A percentile compares a stretch with the other conserved stretches of the same genome.
Evolutionary conservation across 2,888 invertebrate genomes (phyloP).

Genomic region (Thereva unica): DNA sequence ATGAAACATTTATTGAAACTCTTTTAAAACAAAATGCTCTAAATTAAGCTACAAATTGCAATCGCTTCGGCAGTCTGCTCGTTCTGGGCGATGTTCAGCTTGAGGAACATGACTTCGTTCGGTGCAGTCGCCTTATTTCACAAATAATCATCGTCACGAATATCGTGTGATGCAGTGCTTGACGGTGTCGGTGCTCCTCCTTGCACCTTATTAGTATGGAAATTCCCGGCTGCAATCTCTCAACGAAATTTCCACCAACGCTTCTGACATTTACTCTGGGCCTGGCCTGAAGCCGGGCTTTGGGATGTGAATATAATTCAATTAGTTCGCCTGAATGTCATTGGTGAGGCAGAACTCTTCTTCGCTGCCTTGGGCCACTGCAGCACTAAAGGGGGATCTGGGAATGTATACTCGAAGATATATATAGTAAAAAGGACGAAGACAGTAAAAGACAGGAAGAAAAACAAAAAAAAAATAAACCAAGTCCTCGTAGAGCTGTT

Average conservation of each 20-base stretch:
- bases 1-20: too few relatives aligned
- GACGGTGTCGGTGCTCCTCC: slow-evolving; percentile 15
- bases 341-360: slow-evolving; percentile 13
- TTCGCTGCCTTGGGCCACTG: background rate
- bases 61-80: too few relatives aligned
- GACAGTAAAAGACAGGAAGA: slow-evolving; percentile 9
- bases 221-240: background rate
- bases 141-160: slow-evolving; percentile 30
- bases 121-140: background rate
- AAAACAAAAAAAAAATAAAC: background rate
- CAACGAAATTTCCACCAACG: background rate
- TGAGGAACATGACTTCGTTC: too few relatives aligned
- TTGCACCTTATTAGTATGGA: slow-evolving; percentile 36
- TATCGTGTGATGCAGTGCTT: slow-evolving; percentile 32
- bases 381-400: slow-evolving; percentile 13
- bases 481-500: slow-evolving; percentile 4
- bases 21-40: too few relatives aligned
- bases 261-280: background rate
- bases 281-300: slow-evolving; percentile 1
- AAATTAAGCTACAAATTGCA: too few relatives aligned
- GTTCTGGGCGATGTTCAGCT: too few relatives aligned
- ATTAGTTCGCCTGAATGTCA: slow-evolving; percentile 16
- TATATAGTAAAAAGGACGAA: background rate
- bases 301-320: slow-evolving; percentile 19
- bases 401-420: background rate